Evolutionary conservation across 1,140 invertebrate genomes (phyloP).

Genomic region (Leptopilina boulardi): DNA sequence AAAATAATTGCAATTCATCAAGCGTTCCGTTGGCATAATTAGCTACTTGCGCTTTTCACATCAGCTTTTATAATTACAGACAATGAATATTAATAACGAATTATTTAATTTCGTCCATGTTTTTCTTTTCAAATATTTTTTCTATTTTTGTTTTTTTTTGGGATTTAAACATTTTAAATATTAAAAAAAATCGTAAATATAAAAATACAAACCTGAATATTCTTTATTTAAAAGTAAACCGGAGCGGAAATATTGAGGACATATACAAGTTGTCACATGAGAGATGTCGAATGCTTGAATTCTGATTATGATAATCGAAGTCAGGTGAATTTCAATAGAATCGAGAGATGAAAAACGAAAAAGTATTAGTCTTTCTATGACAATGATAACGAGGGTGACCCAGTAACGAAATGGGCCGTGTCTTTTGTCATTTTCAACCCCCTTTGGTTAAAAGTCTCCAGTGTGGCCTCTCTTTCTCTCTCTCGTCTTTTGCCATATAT

Average conservation of each 20-base stretch:
- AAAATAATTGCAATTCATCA: too few relatives aligned
- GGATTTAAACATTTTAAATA: too few relatives aligned
- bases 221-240: too few relatives aligned
- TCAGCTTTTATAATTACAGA: too few relatives aligned
- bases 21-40: too few relatives aligned
- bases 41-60: too few relatives aligned
- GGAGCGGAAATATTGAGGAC: background rate
- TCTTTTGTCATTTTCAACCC: conserved; percentile 12
- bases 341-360: background rate
- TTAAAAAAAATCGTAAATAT: too few relatives aligned
- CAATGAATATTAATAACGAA: too few relatives aligned
- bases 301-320: conserved; percentile 3
- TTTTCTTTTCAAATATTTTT: too few relatives aligned
- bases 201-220: too few relatives aligned
- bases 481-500: conserved; percentile 20
- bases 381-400: conserved; percentile 54
- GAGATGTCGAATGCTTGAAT: background rate
- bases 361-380: background rate
- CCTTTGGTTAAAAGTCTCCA: background rate
- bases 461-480: background rate
- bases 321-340: background rate
- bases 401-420: conserved; percentile 50
- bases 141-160: too few relatives aligned
- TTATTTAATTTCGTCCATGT: too few relatives aligned
- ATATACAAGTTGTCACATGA: background rate